phyloP scores from a whole-genome alignment of 2,888 invertebrate species.

The Lasioglossum morio region DNA sequence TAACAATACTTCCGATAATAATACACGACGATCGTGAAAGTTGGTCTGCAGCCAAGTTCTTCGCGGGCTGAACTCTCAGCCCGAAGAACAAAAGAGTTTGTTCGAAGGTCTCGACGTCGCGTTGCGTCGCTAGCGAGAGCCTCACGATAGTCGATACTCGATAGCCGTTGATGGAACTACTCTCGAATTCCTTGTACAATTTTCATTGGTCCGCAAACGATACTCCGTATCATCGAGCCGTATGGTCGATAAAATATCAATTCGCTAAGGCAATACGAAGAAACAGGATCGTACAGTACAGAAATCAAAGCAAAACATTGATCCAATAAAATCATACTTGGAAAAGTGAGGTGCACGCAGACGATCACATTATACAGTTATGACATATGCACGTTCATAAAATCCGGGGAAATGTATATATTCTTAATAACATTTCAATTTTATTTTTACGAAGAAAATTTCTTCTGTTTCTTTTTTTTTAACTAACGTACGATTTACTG shows the following conservation, averaged over 20 bases:
- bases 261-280: too few relatives aligned
- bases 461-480: too few relatives aligned
- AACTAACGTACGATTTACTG: too few relatives aligned
- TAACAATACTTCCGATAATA: slow-evolving; percentile 72
- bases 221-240: too few relatives aligned
- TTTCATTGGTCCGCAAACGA: not conserved
- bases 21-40: slow-evolving; percentile 62
- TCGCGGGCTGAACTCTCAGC: slow-evolving; percentile 51
- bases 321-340: not conserved
- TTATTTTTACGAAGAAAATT: not conserved
- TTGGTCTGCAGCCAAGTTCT: slow-evolving; percentile 59
- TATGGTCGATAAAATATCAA: not conserved
- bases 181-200: not conserved
- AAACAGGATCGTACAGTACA: too few relatives aligned
- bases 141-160: not conserved
- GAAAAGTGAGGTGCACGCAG: too few relatives aligned
- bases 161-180: not conserved
- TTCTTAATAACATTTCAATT: too few relatives aligned
- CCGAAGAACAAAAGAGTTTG: slow-evolving; percentile 54
- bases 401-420: too few relatives aligned
- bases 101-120: slow-evolving; percentile 52
- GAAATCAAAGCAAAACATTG: not conserved
- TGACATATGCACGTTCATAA: too few relatives aligned
- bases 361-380: too few relatives aligned
- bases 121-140: slow-evolving; percentile 24